Evolutionary conservation across 2,797 vertebrate genomes (phyloP).

Genomic region (Hippocampus kuda): DNA sequence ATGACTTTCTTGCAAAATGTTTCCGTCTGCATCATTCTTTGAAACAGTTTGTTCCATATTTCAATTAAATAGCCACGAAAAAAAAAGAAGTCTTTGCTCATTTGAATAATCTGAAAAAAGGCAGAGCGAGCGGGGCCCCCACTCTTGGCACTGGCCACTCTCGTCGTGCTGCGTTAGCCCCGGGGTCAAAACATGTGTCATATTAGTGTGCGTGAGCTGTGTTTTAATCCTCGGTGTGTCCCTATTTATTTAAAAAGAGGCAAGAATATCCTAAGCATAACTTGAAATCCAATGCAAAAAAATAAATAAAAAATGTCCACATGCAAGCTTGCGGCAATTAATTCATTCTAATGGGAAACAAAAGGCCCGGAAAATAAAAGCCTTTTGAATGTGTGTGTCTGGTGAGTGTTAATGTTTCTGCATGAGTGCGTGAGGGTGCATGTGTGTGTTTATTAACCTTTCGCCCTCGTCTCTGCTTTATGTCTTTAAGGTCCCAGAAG

Average conservation of each 20-base stretch:
- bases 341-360: slow-evolving; percentile 17
- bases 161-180: slow-evolving; percentile 2
- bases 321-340: neutral
- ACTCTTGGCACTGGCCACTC: slow-evolving; percentile 7
- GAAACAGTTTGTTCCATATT: slow-evolving; percentile 7
- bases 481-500: slow-evolving; percentile 49
- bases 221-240: slow-evolving; percentile 6
- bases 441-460: slow-evolving; percentile 55
- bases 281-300: neutral
- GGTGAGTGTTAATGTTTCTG: slow-evolving; percentile 21
- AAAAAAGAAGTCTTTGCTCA: slow-evolving; percentile 30
- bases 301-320: neutral
- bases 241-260: neutral
- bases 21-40: slow-evolving; percentile 46
- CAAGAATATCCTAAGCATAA: neutral
- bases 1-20: slow-evolving; percentile 53
- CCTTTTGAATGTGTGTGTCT: slow-evolving; percentile 1
- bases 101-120: slow-evolving; percentile 51
- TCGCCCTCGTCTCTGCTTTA: slow-evolving; percentile 54
- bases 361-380: slow-evolving; percentile 6
- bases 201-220: slow-evolving; percentile 10
- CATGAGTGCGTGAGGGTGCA: slow-evolving; percentile 15
- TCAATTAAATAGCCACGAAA: neutral
- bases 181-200: slow-evolving; percentile 28
- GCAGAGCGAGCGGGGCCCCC: slow-evolving; percentile 25